Evolutionary conservation across 2,888 invertebrate genomes (phyloP).

Genomic region (Catocala fraxini): DNA sequence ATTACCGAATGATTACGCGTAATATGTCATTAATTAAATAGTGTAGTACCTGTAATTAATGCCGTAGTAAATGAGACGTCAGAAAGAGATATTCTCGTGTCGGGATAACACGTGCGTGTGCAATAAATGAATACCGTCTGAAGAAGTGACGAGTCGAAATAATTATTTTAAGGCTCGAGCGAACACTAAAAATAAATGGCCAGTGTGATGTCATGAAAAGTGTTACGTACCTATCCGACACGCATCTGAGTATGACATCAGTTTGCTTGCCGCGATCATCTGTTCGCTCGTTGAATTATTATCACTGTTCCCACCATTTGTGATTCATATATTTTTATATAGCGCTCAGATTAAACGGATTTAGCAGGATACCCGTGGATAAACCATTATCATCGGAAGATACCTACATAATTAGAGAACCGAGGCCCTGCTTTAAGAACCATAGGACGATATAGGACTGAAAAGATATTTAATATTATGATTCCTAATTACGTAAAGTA

Average conservation of each 20-base stretch:
- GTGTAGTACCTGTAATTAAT: slow-evolving; percentile 18
- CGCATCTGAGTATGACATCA: slow-evolving; percentile 83
- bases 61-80: slow-evolving; percentile 23
- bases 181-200: slow-evolving; percentile 78
- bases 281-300: slow-evolving; percentile 72
- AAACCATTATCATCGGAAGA: slow-evolving; percentile 34
- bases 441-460: slow-evolving; percentile 24
- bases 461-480: slow-evolving; percentile 17
- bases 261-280: slow-evolving; percentile 71
- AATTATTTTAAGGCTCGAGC: slow-evolving; percentile 81
- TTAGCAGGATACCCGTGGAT: slow-evolving; percentile 39
- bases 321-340: slow-evolving; percentile 56
- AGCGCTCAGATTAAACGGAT: slow-evolving; percentile 40
- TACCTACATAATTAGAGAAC: slow-evolving; percentile 35
- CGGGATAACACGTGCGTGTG: slow-evolving; percentile 51
- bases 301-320: slow-evolving; percentile 65
- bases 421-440: slow-evolving; percentile 33
- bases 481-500: slow-evolving; percentile 18
- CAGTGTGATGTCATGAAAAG: slow-evolving; percentile 83
- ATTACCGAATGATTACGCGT: slow-evolving; percentile 15
- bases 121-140: slow-evolving; percentile 60
- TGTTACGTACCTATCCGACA: slow-evolving; percentile 77
- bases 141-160: slow-evolving; percentile 69
- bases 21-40: slow-evolving; percentile 8
- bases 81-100: slow-evolving; percentile 34